Base-by-base conservation (phyloP, 2,797 vertebrate species). In the Melanotaenia maccullochi region DNA sequence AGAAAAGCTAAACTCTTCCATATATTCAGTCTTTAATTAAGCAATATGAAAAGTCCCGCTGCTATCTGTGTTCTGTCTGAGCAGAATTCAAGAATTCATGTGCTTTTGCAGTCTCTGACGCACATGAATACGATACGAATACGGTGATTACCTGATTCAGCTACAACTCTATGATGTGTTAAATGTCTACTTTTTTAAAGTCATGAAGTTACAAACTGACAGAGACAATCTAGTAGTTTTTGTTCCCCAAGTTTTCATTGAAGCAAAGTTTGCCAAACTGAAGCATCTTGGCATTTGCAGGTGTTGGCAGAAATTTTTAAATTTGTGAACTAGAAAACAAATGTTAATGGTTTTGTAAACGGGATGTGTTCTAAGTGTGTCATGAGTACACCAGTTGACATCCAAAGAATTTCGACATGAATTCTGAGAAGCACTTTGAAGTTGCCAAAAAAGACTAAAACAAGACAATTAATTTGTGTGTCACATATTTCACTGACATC, bases 41-140 rank as follows among this genome's bases (percentile, higher is more conserved):
- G 84, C 75, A 79, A 70, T 62, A 75, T 40, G 67, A 82, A 73
- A 79, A 74, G 75, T 62, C 71, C 76, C 78, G 75, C 64, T 60
- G 28, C n/a, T 81, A 78, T 90, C 87, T 89, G 88, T 76, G 77
- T 85, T 88, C 61, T 54, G 81, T 92, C 87, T 86, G 67, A 5
- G 44, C 54, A 11, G 65, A 71, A 75, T 73, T 65, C 54, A 72
- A 72, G 55, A 71, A 85, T 68, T 25, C 25, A 25, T 25, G 25
- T 81, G 70, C 76, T 71, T 83, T 80, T 70, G 71, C 55, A 78
- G 77, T 71, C 66, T 35, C 65, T 67, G 75, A 69, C 61, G 81
- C 60, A 64, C 57, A 30, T 30, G 30, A 30, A 30, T 5, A 30
- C 30, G 30, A 30, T 30, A 30, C 30, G 30, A 30, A 30, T 30